phyloP scores from a whole-genome alignment of 1,140 invertebrate genomes.

The Caenorhabditis tropicalis region DNA sequence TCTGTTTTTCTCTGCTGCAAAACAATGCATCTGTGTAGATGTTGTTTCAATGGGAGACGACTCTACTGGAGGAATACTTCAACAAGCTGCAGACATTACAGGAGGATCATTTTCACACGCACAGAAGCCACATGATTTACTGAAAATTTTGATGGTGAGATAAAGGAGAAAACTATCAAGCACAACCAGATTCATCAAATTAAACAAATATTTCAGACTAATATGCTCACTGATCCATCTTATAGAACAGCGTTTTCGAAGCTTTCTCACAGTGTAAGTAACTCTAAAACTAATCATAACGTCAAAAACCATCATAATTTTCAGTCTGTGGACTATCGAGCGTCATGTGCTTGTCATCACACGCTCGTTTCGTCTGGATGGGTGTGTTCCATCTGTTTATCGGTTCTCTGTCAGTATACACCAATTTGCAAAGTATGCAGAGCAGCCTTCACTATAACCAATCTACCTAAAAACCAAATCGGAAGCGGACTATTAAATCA shows the following conservation, averaged over 20 bases:
- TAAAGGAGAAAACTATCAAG: too few relatives aligned
- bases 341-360: slow-evolving; percentile 52
- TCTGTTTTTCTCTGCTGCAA: slow-evolving; percentile 52
- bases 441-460: slow-evolving; percentile 77
- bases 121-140: not conserved
- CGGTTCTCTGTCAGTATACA: slow-evolving; percentile 95
- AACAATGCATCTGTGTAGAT: slow-evolving; percentile 49
- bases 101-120: slow-evolving; percentile 22
- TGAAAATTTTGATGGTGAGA: slow-evolving; percentile 43
- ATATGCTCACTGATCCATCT: slow-evolving; percentile 10
- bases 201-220: not conserved
- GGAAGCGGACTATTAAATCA: not conserved
- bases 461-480: not conserved
- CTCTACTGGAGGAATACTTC: slow-evolving; percentile 34
- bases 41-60: slow-evolving; percentile 44
- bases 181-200: not conserved
- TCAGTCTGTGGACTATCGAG: slow-evolving; percentile 53
- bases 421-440: slow-evolving; percentile 96
- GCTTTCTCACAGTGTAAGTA: slow-evolving; percentile 16
- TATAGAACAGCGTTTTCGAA: not conserved
- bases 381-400: slow-evolving; percentile 84
- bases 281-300: too few relatives aligned
- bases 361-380: slow-evolving; percentile 44
- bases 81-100: slow-evolving; percentile 55
- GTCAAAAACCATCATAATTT: too few relatives aligned